A percentile compares a stretch with the other conserved stretches of the same genome.
phyloP scores from a whole-genome alignment of 2,888 invertebrate genomes.

The Agapostemon virescens region DNA sequence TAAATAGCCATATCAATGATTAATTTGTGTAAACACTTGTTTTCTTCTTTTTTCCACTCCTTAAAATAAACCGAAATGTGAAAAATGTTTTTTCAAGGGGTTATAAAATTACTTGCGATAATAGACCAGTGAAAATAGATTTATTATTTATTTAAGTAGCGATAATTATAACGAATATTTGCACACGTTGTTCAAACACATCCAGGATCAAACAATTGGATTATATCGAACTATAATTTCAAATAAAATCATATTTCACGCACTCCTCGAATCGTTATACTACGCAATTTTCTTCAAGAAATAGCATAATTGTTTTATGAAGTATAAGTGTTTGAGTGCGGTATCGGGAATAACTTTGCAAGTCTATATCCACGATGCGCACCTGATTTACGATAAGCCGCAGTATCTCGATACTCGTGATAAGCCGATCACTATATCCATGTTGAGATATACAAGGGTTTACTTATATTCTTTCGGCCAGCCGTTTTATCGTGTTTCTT shows the following conservation, averaged over 20 bases:
- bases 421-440: slow-evolving; percentile 28
- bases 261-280: too few relatives aligned
- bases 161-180: too few relatives aligned
- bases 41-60: too few relatives aligned
- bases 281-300: too few relatives aligned
- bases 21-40: background rate
- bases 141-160: too few relatives aligned
- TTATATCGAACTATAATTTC: too few relatives aligned
- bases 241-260: too few relatives aligned
- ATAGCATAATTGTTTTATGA: too few relatives aligned
- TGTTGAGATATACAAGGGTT: slow-evolving; percentile 23
- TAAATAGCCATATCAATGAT: background rate
- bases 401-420: slow-evolving; percentile 13
- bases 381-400: slow-evolving; percentile 31
- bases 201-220: too few relatives aligned
- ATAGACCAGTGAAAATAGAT: background rate
- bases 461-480: slow-evolving; percentile 7
- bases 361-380: slow-evolving; percentile 26
- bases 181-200: too few relatives aligned
- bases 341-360: slow-evolving; percentile 26
- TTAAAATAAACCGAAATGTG: background rate
- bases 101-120: background rate
- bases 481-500: slow-evolving; percentile 6
- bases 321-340: slow-evolving; percentile 23
- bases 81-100: background rate